Evolutionary conservation across 2,797 vertebrate genomes (phyloP).

Genomic region (Podarcis lilfordi): DNA sequence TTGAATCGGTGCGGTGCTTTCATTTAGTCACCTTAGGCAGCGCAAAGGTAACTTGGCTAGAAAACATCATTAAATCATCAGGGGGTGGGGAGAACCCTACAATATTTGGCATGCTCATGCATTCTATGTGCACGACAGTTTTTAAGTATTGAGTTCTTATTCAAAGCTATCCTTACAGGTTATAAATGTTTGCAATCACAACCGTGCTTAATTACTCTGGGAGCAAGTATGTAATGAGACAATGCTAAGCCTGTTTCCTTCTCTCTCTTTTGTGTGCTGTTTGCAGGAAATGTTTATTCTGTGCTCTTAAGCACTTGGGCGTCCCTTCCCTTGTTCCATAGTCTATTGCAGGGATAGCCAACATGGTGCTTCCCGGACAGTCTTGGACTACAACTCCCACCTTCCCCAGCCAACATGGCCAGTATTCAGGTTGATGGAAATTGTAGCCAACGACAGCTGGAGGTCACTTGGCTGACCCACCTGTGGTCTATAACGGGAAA

Average conservation of each 20-base stretch:
- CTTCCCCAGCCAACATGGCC: no score
- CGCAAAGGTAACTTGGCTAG: not conserved
- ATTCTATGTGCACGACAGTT: conserved; percentile 26
- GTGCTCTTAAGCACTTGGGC: not conserved
- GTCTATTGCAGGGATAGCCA: not conserved
- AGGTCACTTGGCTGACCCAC: no score
- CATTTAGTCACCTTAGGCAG: not conserved
- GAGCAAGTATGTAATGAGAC: not conserved
- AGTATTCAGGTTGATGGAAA: no score
- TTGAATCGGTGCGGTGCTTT: not conserved
- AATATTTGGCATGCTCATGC: not conserved
- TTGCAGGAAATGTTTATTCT: not conserved
- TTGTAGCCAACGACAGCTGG: no score
- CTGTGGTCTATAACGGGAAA: not conserved
- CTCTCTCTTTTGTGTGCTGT: not conserved
- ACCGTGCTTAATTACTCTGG: not conserved
- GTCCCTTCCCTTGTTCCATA: not conserved
- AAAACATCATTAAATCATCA: not conserved
- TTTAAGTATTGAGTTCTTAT: conserved; percentile 3
- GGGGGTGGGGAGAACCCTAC: not conserved
- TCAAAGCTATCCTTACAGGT: not conserved
- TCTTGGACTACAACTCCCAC: no score
- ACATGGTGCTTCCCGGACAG: no score
- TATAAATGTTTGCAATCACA: conserved; percentile 16
- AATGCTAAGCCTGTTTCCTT: not conserved